These are phyloP conservation scores for Manacus vitellinus DNA, from an alignment of 2,113 vertebrate genomes.

Conservation along the genomic window DNA sequence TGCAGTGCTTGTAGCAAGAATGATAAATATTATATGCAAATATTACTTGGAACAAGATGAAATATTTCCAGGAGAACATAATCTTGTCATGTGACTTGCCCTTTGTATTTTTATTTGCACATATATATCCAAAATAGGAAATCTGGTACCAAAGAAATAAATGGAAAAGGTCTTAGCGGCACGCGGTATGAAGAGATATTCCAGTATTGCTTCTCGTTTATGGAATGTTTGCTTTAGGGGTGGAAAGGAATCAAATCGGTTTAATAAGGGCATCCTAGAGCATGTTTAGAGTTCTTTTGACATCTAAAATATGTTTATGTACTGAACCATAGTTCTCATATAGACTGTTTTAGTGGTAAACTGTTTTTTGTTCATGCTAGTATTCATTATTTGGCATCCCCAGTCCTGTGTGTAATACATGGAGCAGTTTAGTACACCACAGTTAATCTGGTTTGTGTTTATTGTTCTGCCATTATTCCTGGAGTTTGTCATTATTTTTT, in stretches of 20 bases:
- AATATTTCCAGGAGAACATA: background rate
- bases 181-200: background rate
- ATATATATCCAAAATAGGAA: background rate
- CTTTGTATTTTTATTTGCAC: background rate
- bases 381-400: background rate
- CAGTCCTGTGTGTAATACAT: background rate
- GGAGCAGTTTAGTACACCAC: background rate
- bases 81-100: background rate
- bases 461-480: background rate
- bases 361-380: background rate
- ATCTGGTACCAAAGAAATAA: background rate
- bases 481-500: background rate
- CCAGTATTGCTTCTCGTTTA: background rate
- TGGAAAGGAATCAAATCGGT: background rate
- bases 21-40: background rate
- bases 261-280: background rate
- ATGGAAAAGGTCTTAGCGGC: background rate
- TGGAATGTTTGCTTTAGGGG: background rate
- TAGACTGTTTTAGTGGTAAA: background rate
- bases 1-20: background rate
- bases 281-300: background rate
- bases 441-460: background rate
- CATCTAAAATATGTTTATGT: background rate
- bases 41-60: background rate
- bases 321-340: background rate